Evolutionary conservation across 2,888 invertebrate genomes (phyloP).

Genomic region (Eupithecia vulgata): DNA sequence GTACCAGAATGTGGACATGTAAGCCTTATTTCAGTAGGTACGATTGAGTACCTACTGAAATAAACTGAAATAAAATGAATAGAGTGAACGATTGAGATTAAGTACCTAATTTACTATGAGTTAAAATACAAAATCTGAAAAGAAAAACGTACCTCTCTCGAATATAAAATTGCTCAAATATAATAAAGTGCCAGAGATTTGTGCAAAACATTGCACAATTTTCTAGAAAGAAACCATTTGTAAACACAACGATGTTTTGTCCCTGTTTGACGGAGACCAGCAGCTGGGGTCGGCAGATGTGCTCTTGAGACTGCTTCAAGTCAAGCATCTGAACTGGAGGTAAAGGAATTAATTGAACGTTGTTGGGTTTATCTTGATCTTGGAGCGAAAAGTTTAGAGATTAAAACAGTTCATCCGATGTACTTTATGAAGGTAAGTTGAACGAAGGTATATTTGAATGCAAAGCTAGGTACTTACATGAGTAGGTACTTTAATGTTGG

Average conservation of each 20-base stretch:
- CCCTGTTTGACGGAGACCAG: slow-evolving; percentile 40
- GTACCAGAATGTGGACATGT: too few relatives aligned
- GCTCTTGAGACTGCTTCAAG: slow-evolving; percentile 34
- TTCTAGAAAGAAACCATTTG: slow-evolving; percentile 19
- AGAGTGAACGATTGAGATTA: background rate
- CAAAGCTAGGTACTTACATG: too few relatives aligned
- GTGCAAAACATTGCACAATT: background rate
- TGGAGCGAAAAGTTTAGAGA: slow-evolving; percentile 14
- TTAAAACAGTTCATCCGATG: background rate
- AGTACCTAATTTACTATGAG: background rate
- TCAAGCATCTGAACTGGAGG: slow-evolving; percentile 23
- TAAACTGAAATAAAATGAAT: too few relatives aligned
- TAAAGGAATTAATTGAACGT: slow-evolving; percentile 10
- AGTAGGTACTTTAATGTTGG: too few relatives aligned
- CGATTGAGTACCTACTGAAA: too few relatives aligned
- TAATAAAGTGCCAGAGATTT: background rate
- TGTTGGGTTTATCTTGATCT: slow-evolving; percentile 24
- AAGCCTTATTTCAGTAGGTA: too few relatives aligned
- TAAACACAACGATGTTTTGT: slow-evolving; percentile 36
- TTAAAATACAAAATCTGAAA: background rate
- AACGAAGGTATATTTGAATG: background rate
- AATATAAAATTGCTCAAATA: background rate
- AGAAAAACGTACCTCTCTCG: background rate
- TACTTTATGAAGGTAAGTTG: background rate
- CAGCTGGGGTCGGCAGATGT: slow-evolving; percentile 50